Base-by-base conservation (phyloP, 2,888 invertebrate species). In the Leptinotarsa tumamoca region DNA sequence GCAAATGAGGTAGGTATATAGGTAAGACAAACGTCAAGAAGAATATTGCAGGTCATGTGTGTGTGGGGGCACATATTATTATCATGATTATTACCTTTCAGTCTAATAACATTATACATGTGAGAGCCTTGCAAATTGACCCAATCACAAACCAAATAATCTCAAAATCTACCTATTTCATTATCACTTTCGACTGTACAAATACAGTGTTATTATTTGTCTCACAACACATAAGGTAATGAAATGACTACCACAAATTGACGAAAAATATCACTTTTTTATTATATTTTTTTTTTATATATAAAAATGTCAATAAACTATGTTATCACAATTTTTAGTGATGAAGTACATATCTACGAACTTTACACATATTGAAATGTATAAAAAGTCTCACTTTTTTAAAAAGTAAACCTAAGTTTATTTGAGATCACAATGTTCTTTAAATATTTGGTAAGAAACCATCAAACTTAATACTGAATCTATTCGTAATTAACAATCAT, bases 351-450 rank as follows among this genome's bases (percentile, higher is more conserved):
- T 63, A 63, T 33, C 33, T 63, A 63, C 33, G 63, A 63, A 61
- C 23, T 63, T 63, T 63, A 63, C 63, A 63, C 63, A 63, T 33
- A 10, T 18, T 63, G 43, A 77, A 74, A 77, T 77, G 77, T 77
- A 77, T 73, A 77, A 77, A 77, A 77, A 74, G 74, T 74, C 68
- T 71, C 74, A 72, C 73, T 71, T 74, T 52, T 70, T 71, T 54
- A 77, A 71, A 71, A 72, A 77, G 69, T 73, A 33, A 63, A 63
- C 63, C 72, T 74, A 77, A 68, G 66, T 74, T 68, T 71, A 72
- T 69, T 77, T 74, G 77, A 77, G 77, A 77, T 77, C 77, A 77
- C 67, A 77, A 74, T 70, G 77, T 73, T 77, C 74, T 72, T 72
- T 51, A 74, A 58, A 77, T 74, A 69, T 74, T 74, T 77, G 72